These are phyloP conservation scores for Meiosimyza decipiens DNA, from an alignment of 2,888 invertebrate species.

Conservation along the genomic window DNA sequence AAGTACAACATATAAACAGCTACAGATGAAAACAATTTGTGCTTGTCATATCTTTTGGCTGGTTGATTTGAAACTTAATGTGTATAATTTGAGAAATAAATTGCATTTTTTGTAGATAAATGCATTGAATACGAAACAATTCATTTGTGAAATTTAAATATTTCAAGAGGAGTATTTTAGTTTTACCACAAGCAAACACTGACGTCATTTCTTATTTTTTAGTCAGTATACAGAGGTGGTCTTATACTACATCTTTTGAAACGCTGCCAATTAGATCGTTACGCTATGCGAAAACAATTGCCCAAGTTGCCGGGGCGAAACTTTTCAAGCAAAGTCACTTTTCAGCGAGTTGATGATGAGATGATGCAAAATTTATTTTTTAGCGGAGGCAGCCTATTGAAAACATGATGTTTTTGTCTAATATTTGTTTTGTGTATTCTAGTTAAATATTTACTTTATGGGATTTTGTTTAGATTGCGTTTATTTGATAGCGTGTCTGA, in stretches of 20 bases:
- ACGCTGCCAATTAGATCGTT: conserved; percentile 3
- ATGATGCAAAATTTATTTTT: conserved; percentile 7
- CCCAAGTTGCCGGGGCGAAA: not conserved
- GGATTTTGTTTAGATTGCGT: conserved; percentile 14
- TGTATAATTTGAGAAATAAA: no score
- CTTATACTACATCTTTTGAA: conserved; percentile 11
- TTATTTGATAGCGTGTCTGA: not conserved
- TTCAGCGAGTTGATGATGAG: not conserved
- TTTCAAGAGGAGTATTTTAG: no score
- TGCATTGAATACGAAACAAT: no score
- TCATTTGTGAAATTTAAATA: no score
- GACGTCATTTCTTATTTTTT: conserved; percentile 11
- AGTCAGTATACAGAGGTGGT: not conserved
- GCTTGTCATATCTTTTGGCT: no score
- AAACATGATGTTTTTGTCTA: conserved; percentile 10
- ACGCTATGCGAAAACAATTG: not conserved
- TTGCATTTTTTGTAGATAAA: no score
- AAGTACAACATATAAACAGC: no score
- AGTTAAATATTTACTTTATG: not conserved
- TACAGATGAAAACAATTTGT: no score
- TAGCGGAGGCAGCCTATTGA: not conserved
- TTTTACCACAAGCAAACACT: not conserved
- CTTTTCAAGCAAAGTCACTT: not conserved
- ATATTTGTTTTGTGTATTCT: no score
- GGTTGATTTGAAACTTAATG: no score